Conservation (phyloP, 23 tunicate genomes). For the Styela clava region DNA sequence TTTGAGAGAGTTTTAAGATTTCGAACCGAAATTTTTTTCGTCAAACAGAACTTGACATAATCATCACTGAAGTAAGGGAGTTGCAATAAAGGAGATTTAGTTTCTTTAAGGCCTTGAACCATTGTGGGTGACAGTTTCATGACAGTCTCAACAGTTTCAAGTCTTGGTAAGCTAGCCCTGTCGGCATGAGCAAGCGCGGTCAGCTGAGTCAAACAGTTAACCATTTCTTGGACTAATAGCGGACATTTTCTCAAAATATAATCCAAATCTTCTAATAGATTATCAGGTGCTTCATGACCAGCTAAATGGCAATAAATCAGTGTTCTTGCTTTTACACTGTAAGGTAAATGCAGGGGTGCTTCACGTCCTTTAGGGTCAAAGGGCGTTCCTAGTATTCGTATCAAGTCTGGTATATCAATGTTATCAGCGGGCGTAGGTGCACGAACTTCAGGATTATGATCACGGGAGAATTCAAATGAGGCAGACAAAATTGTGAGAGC, state of each 20-base stretch:
- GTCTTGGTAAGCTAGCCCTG: conserved; percentile 50
- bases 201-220: conserved; percentile 71
- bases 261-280: conserved; percentile 61
- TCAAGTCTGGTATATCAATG: conserved; percentile 82
- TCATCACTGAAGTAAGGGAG: conserved; percentile 96
- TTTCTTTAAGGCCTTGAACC: conserved; percentile 83
- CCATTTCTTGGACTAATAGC: conserved; percentile 84
- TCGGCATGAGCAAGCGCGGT: conserved; percentile 76
- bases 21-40: conserved; percentile 41
- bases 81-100: conserved; percentile 82
- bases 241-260: conserved; percentile 69
- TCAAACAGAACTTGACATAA: conserved; percentile 59
- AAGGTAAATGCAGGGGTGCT: conserved; percentile 80
- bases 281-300: conserved; percentile 40
- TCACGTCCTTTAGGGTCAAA: conserved; percentile 68
- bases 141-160: conserved; percentile 84
- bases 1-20: conserved; percentile 47
- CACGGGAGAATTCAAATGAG: conserved; percentile 87
- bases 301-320: conserved; percentile 76
- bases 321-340: conserved; percentile 86
- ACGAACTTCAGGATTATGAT: conserved; percentile 76
- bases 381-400: conserved; percentile 41
- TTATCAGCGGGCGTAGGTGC: conserved; percentile 81
- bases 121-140: conserved; percentile 90
- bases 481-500: conserved; percentile 85